Conservation (phyloP, 2,888 invertebrate species). For the Nebria salina region DNA sequence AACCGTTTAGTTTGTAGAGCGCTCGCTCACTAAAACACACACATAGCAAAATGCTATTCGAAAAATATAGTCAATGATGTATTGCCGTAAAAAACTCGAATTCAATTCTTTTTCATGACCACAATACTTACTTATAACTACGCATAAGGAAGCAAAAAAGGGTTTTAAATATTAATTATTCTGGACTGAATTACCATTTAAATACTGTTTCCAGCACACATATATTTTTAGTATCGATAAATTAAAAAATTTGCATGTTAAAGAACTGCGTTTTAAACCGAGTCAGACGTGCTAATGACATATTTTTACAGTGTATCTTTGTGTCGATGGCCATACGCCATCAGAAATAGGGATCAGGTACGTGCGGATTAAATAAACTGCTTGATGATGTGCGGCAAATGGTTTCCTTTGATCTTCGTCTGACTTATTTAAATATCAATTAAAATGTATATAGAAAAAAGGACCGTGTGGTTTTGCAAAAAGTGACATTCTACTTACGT, state of each 20-base stretch:
- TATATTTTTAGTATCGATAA: not conserved
- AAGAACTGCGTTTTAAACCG: not conserved
- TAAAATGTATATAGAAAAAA: constrained; percentile 5
- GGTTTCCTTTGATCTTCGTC: not conserved
- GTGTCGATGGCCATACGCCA: not conserved
- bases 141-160: too few species aligned
- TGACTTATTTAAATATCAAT: constrained; percentile 7
- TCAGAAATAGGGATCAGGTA: not conserved
- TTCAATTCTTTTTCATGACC: too few species aligned
- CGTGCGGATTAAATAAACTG: constrained; percentile 11
- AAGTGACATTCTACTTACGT: not conserved
- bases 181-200: too few species aligned
- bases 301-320: not conserved
- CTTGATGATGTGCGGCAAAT: not conserved
- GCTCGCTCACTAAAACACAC: too few species aligned
- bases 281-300: not conserved
- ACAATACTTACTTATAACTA: too few species aligned
- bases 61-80: too few species aligned
- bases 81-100: too few species aligned
- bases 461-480: not conserved
- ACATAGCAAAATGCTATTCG: too few species aligned
- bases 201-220: too few species aligned
- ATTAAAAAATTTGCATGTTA: not conserved
- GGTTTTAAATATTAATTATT: too few species aligned
- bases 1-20: too few species aligned